A percentile compares a stretch with the other conserved stretches of the same genome.
These are phyloP conservation scores for Ptilorrhoa leucosticta DNA, from an alignment of 2,113 vertebrate species.

Conservation along the genomic window DNA sequence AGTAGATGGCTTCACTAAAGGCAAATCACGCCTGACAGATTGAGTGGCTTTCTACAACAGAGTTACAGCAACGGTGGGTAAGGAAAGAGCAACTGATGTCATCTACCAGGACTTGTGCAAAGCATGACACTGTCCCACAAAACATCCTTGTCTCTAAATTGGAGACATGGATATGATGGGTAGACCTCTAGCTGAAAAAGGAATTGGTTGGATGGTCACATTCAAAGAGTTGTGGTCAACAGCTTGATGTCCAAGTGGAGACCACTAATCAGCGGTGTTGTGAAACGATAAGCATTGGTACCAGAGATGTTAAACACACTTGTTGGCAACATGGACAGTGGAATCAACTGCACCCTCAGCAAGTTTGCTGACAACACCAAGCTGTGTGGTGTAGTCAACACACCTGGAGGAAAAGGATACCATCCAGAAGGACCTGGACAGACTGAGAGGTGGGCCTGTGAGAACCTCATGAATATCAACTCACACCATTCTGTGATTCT, in stretches of 20 bases:
- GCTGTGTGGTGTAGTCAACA: not conserved
- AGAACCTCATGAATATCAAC: not conserved
- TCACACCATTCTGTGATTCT: not conserved
- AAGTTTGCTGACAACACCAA: not conserved
- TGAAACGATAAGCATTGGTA: not conserved
- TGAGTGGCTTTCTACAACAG: not conserved
- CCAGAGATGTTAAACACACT: not conserved
- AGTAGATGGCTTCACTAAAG: not conserved
- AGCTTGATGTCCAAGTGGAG: not conserved
- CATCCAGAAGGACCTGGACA: not conserved
- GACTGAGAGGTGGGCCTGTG: not conserved
- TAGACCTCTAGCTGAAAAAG: not conserved
- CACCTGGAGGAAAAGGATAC: not conserved
- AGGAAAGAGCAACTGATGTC: not conserved
- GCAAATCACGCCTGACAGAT: not conserved
- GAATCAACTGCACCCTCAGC: not conserved
- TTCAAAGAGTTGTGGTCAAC: not conserved
- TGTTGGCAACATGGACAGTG: not conserved
- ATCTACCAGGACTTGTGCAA: not conserved
- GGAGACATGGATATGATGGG: not conserved
- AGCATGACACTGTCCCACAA: not conserved
- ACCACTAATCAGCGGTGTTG: not conserved
- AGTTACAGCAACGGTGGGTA: not conserved
- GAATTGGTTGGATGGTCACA: not conserved
- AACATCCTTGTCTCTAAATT: not conserved